Percentiles rank a stretch among this genome's conserved stretches.
Conservation (phyloP, 2,888 invertebrate genomes). For the Thymelicus sylvestris region DNA sequence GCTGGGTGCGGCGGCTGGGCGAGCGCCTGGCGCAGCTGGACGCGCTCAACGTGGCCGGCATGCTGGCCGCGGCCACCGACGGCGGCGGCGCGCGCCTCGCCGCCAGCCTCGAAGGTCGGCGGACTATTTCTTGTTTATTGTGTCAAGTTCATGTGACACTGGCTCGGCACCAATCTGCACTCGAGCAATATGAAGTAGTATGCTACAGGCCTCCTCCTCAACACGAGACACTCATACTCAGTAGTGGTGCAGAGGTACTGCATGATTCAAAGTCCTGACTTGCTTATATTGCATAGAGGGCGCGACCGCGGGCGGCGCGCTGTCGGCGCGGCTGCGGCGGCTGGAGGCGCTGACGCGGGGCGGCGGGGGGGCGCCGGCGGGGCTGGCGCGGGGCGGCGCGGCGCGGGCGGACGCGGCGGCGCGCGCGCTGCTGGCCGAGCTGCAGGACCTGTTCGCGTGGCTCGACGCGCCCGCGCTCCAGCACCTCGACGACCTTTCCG, state of each 20-base stretch:
- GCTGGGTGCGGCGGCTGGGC: conserved; percentile 88
- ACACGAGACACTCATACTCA: too few species aligned
- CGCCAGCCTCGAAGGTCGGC: conserved; percentile 67
- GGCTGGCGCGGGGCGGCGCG: conserved; percentile 66
- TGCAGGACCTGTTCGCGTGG: conserved; percentile 87
- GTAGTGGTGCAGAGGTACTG: too few species aligned
- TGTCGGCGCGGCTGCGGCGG: conserved; percentile 85
- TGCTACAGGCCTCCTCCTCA: too few species aligned
- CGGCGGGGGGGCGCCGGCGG: conserved; percentile 63
- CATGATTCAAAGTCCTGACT: too few species aligned
- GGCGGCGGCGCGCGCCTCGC: conserved; percentile 88
- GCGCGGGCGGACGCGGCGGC: conserved; percentile 92
- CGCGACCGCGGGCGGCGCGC: conserved; percentile 89
- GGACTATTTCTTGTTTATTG: too few species aligned
- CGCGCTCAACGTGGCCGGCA: conserved; percentile 92
- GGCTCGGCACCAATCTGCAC: too few species aligned
- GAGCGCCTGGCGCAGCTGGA: conserved; percentile 91
- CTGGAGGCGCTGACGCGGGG: conserved; percentile 78
- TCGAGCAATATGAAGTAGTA: too few species aligned
- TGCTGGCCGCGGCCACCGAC: conserved; percentile 86
- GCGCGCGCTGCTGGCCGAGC: conserved; percentile 86
- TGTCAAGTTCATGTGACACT: too few species aligned
- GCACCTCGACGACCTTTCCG: conserved; percentile 63
- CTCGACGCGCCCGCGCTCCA: conserved; percentile 68
- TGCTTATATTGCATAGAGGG: conserved; percentile 63